These are phyloP conservation scores for Urophycis tenuis DNA, from an alignment of 2,797 vertebrate genomes.

Conservation along the genomic window DNA sequence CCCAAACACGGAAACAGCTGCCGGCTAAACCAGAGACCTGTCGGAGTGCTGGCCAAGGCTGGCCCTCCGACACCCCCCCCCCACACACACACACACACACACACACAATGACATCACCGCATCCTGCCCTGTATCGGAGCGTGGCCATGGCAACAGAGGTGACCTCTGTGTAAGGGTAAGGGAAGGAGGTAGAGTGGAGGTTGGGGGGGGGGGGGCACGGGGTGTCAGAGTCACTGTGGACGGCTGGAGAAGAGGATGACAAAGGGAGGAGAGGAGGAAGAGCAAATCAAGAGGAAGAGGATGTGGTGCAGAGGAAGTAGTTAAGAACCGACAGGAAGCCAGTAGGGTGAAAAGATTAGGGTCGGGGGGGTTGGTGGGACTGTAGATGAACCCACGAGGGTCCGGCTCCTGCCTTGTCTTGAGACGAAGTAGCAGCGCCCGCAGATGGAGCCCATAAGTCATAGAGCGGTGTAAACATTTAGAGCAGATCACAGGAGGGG, in stretches of 20 bases:
- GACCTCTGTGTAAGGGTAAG: constrained; percentile 21
- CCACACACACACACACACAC: neutral
- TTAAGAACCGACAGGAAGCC: constrained; percentile 3
- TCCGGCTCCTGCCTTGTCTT: neutral
- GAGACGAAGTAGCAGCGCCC: neutral
- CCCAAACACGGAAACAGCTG: constrained; percentile 68
- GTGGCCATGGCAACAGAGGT: constrained; percentile 48
- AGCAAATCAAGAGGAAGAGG: constrained; percentile 35
- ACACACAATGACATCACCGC: constrained; percentile 40
- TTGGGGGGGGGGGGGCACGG: constrained; percentile 8
- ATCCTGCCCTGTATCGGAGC: constrained; percentile 45
- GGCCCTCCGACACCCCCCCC: neutral
- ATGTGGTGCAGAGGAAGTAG: constrained; percentile 32
- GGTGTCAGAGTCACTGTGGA: neutral
- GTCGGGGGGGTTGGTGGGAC: neutral
- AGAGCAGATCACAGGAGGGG: neutral
- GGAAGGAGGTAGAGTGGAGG: constrained; percentile 28
- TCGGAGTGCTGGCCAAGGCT: neutral
- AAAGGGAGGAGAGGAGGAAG: constrained; percentile 18
- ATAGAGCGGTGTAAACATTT: neutral
- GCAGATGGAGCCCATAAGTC: neutral
- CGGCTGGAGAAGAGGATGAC: neutral
- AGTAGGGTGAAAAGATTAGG: constrained; percentile 6
- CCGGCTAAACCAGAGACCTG: constrained; percentile 48
- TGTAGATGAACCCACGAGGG: neutral